These are phyloP conservation scores for Spondyliosoma cantharus DNA, from an alignment of 2,797 vertebrate genomes.

Conservation along the genomic window DNA sequence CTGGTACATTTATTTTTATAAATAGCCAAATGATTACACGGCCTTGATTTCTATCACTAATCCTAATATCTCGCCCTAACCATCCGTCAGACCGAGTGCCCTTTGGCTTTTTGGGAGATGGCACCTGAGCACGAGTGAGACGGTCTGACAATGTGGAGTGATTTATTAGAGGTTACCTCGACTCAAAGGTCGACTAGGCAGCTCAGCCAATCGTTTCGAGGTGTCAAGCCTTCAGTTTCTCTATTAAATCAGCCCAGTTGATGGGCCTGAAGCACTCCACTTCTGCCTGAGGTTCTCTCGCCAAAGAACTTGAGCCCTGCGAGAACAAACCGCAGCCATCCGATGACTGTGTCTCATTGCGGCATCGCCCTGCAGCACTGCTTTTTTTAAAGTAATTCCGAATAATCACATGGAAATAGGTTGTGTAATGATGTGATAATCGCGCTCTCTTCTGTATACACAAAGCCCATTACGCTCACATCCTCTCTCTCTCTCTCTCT, in stretches of 20 bases:
- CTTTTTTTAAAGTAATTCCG: constrained; percentile 32
- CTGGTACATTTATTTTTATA: not conserved
- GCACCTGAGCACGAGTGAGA: constrained; percentile 50
- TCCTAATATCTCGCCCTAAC: constrained; percentile 47
- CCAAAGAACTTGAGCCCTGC: not conserved
- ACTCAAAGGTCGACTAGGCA: constrained; percentile 73
- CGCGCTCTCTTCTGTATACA: constrained; percentile 26
- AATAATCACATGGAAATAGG: constrained; percentile 63
- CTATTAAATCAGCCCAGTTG: constrained; percentile 69
- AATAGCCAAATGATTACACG: constrained; percentile 36
- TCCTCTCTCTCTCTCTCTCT: constrained; percentile 33
- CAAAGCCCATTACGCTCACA: constrained; percentile 19
- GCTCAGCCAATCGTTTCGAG: constrained; percentile 73
- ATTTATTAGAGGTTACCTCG: constrained; percentile 75
- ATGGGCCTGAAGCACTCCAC: constrained; percentile 43
- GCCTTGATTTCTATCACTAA: constrained; percentile 34
- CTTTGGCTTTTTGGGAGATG: constrained; percentile 59
- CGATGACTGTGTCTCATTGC: not conserved
- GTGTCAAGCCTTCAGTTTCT: constrained; percentile 72
- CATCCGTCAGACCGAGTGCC: constrained; percentile 55
- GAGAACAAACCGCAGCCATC: constrained; percentile 35
- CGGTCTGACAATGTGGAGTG: constrained; percentile 62
- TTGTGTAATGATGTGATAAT: constrained; percentile 43
- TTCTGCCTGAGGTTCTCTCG: constrained; percentile 32
- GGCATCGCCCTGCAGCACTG: constrained; percentile 15